Percentiles rank a stretch among this genome's conserved stretches.
Evolutionary conservation across 2,113 vertebrate species (phyloP).

Genomic region (Okapia johnstoni): DNA sequence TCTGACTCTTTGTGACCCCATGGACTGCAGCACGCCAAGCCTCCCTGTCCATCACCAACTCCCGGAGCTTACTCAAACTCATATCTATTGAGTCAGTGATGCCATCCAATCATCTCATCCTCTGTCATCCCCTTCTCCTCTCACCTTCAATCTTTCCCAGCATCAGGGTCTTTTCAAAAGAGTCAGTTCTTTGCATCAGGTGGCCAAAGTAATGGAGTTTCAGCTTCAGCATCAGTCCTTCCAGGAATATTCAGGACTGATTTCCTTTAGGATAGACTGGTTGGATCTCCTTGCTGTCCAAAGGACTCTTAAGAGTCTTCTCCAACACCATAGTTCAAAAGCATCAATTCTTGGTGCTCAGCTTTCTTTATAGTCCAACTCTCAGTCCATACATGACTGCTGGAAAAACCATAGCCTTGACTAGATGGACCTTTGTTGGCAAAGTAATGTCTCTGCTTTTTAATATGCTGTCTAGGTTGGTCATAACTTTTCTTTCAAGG

Average conservation of each 20-base stretch:
- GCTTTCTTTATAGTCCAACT: neutral
- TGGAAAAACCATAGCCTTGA: neutral
- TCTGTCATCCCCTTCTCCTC: neutral
- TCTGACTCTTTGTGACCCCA: neutral
- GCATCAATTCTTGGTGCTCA: accelerated
- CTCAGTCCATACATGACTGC: neutral
- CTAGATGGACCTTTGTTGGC: neutral
- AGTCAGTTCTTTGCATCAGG: neutral
- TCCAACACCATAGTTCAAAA: neutral
- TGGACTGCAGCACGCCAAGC: neutral
- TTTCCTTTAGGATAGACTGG: neutral
- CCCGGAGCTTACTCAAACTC: neutral
- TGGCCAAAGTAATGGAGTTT: neutral
- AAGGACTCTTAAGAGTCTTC: neutral
- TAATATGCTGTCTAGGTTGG: neutral
- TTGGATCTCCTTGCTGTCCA: neutral
- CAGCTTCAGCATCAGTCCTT: neutral
- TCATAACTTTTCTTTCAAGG: neutral
- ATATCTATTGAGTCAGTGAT: neutral
- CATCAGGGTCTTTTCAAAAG: neutral
- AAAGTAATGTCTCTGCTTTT: neutral
- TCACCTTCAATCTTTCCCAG: neutral
- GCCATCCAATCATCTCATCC: neutral
- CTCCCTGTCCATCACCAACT: neutral
- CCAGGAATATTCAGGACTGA: neutral